A percentile compares a stretch with the other conserved stretches of the same genome.
Conservation (phyloP, 53 echinoderm and acorn worm genomes). For the Apostichopus leukothele region DNA sequence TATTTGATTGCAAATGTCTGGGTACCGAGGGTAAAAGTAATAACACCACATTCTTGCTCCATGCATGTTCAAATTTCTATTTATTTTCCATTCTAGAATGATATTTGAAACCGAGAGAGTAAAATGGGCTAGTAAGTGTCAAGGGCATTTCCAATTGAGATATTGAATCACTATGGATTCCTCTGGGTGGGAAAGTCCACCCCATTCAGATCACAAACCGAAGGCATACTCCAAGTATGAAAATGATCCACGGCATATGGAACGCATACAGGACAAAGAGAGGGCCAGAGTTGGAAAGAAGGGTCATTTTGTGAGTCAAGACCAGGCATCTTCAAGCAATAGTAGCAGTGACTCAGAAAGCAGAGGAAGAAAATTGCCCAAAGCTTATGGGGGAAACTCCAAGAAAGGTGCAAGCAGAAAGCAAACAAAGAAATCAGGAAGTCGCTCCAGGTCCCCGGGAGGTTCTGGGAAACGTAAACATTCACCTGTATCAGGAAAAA, state of each 20-base stretch:
- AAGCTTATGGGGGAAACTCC: constrained; percentile 18
- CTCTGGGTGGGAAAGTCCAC: constrained; percentile 6
- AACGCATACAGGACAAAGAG: constrained; percentile 27
- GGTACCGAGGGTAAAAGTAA: no score
- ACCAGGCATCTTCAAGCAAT: constrained; percentile 22
- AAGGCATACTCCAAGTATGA: constrained; percentile 35
- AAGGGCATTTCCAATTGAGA: neutral
- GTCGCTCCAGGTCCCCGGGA: neutral
- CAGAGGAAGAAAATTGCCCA: constrained; percentile 12
- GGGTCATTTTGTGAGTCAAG: constrained; percentile 27
- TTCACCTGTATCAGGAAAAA: neutral
- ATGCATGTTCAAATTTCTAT: no score
- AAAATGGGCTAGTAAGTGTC: neutral
- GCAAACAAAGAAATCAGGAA: neutral
- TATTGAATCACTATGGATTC: constrained; percentile 13
- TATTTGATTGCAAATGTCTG: no score
- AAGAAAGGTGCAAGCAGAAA: neutral
- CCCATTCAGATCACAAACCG: constrained; percentile 14
- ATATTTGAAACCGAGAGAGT: neutral
- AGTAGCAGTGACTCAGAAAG: constrained; percentile 16
- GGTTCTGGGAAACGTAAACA: neutral
- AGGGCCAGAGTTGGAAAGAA: constrained; percentile 39
- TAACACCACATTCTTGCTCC: no score
- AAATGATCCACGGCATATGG: constrained; percentile 33
- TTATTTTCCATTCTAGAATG: no score